These are phyloP conservation scores for Hesperophylax magnus DNA, from an alignment of 1,140 invertebrate species.

Conservation along the genomic window DNA sequence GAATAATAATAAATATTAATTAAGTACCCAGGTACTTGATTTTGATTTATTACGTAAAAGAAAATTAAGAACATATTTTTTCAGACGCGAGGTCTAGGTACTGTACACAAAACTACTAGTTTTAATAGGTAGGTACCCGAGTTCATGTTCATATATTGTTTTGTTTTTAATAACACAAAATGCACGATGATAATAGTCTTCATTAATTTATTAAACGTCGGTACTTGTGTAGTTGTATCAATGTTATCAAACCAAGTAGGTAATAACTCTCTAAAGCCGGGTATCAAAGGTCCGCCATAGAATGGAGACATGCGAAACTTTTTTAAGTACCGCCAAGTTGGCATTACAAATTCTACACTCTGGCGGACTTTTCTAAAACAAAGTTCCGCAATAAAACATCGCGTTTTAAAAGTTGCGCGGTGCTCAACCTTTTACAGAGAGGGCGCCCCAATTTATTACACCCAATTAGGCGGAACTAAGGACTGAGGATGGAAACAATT, in stretches of 20 bases:
- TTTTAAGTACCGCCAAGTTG: slow-evolving; percentile 10
- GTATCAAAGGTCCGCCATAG: background rate
- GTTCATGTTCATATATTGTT: too few relatives aligned
- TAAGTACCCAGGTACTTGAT: too few relatives aligned
- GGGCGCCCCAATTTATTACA: slow-evolving; percentile 33
- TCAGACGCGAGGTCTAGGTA: too few relatives aligned
- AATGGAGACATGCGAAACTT: background rate
- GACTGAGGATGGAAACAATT: slow-evolving; percentile 36
- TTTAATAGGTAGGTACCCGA: too few relatives aligned
- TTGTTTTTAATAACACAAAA: too few relatives aligned
- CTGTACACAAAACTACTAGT: too few relatives aligned
- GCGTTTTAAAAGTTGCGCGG: slow-evolving; percentile 35
- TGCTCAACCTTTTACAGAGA: slow-evolving; percentile 26
- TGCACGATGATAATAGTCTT: too few relatives aligned
- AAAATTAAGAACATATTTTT: too few relatives aligned
- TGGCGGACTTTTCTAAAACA: slow-evolving; percentile 22
- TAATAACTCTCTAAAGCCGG: background rate
- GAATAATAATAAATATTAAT: too few relatives aligned
- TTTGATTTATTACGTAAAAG: too few relatives aligned
- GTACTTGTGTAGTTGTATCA: background rate
- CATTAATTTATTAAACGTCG: too few relatives aligned
- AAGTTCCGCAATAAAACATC: slow-evolving; percentile 32
- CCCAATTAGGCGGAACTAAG: slow-evolving; percentile 31
- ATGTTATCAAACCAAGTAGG: background rate
- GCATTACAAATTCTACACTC: slow-evolving; percentile 25